phyloP scores from a whole-genome alignment of 2,113 vertebrate species.

The Platichthys stellatus region DNA sequence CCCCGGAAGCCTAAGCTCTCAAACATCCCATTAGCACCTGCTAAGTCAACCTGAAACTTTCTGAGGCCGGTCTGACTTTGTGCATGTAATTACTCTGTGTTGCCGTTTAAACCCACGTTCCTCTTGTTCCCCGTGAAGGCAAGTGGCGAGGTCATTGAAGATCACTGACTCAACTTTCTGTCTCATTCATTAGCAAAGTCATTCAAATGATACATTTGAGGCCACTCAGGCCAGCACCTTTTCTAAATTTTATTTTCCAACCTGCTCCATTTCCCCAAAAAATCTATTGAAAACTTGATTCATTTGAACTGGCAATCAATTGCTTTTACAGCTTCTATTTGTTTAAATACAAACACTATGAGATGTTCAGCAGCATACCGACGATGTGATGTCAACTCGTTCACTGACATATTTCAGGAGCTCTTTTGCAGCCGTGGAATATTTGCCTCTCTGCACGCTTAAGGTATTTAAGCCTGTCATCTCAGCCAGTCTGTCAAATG shows the following conservation, averaged over 20 bases:
- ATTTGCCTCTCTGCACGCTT: too few relatives aligned
- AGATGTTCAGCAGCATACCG: neutral
- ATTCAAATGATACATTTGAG: constrained; percentile 40
- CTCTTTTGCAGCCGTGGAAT: neutral
- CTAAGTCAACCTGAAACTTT: constrained; percentile 74
- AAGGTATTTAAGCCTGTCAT: too few relatives aligned
- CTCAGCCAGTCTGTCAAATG: too few relatives aligned
- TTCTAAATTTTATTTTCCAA: constrained; percentile 15
- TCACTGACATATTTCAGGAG: neutral
- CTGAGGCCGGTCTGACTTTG: constrained; percentile 64
- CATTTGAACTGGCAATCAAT: neutral
- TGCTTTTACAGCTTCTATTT: neutral
- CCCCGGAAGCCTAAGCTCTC: constrained; percentile 59
- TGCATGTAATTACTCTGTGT: constrained; percentile 68
- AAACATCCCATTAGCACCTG: constrained; percentile 74
- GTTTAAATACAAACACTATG: constrained; percentile 1
- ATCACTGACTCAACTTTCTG: constrained; percentile 53
- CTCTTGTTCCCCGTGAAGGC: constrained; percentile 43
- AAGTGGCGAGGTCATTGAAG: constrained; percentile 54
- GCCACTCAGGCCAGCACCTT: neutral
- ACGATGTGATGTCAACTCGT: constrained; percentile 3
- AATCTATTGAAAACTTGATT: neutral
- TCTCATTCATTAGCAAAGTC: constrained; percentile 45
- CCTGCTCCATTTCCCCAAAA: neutral
- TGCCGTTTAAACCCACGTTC: constrained; percentile 57